These are phyloP conservation scores for Leptogaster cylindrica DNA, from an alignment of 2,888 invertebrate genomes.

Conservation along the genomic window DNA sequence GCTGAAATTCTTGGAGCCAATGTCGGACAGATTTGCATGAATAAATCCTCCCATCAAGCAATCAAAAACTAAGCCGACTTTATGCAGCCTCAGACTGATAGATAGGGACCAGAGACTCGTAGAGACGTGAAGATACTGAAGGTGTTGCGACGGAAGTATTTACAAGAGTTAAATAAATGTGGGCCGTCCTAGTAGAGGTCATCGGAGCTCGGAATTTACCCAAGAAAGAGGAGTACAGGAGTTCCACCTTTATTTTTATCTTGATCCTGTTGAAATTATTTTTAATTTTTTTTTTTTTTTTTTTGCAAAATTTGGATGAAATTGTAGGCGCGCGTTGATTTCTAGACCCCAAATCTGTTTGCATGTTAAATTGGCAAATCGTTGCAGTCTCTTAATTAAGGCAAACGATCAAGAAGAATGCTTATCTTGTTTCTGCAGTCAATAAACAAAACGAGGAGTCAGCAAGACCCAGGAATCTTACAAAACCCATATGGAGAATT, in stretches of 20 bases:
- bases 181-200: slow-evolving; percentile 2
- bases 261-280: background rate
- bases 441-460: slow-evolving; percentile 22
- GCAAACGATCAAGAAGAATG: slow-evolving; percentile 20
- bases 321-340: slow-evolving; percentile 4
- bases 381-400: slow-evolving; percentile 17
- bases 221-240: background rate
- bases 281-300: background rate
- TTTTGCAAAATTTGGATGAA: slow-evolving; percentile 10
- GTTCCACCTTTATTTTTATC: no score
- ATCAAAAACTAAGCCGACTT: slow-evolving; percentile 25
- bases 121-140: background rate
- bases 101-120: no score
- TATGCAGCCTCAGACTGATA: no score
- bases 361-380: slow-evolving; percentile 32
- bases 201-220: background rate
- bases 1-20: slow-evolving; percentile 4
- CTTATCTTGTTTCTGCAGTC: background rate
- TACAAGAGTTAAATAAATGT: slow-evolving; percentile 28
- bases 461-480: slow-evolving; percentile 1
- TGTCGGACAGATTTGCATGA: slow-evolving; percentile 5
- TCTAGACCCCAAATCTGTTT: background rate
- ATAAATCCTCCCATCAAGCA: background rate
- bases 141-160: slow-evolving; percentile 22
- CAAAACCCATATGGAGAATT: slow-evolving; percentile 29